Evolutionary conservation across 2,888 invertebrate genomes (phyloP), one percentile per base, ranked within the genome.

Genomic region (Balanococcus diminutus): DNA sequence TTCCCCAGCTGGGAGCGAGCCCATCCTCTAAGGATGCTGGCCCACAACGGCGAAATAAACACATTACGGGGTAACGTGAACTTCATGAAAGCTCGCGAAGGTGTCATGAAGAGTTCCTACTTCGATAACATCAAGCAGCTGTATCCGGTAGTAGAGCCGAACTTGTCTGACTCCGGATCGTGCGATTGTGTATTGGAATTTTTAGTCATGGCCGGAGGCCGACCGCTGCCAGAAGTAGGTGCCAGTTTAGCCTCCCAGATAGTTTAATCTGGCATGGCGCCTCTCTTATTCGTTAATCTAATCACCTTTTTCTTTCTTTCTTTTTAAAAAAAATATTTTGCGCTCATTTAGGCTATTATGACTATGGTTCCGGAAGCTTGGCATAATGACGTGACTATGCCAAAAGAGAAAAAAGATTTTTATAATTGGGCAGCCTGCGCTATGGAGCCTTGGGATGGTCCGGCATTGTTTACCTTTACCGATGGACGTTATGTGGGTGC

Each of bases 401-500:
- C 95, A 0, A 92, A 93, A 87, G 96, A 96, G 89, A 99, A 98
- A 91, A 93, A 96, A 83, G 96, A 97, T 89, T 99, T 98, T 90
- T 99, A 99, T 91, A 95, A 96, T 88, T 99, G 99, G 99, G 96
- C 98, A 16, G 95, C 98, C 0, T 98, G 96, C 89, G 96, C 95
- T 22, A 99, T 99, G 99, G 99, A 99, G 90, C 99, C 99, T 0
- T 99, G 99, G 99, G 99, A 99, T 90, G 99, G 99, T 36, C 96
- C 96, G 1, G 99, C 99, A 0, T 91, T 99, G 87, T 93, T 99
- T 86, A 97, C 99, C 0, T 99, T 99, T 91, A 98, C 98, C 81
- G 99, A 99, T 91, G 99, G 99, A 39, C 94, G 98, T 39, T 98
- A 96, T 89, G 96, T 99, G 89, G 99, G 96, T 67, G 93, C 93